Evolutionary conservation across 2,888 invertebrate genomes (phyloP).

Genomic region (Lepeophtheirus nordmannii): DNA sequence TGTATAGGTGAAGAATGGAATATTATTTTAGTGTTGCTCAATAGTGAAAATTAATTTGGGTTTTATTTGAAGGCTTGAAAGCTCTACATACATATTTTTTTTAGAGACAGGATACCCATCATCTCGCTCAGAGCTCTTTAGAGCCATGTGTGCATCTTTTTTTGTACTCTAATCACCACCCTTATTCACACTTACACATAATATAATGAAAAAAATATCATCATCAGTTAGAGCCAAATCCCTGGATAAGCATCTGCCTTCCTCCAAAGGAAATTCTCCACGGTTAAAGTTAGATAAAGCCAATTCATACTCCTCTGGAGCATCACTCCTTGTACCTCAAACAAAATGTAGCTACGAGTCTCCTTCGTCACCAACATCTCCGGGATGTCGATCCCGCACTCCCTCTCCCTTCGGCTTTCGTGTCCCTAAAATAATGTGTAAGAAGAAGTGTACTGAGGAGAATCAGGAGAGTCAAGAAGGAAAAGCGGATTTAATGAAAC

Average conservation of each 20-base stretch:
- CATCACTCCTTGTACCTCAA: not conserved
- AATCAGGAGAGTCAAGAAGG: not conserved
- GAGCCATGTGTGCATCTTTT: no score
- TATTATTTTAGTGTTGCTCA: no score
- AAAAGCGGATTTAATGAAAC: no score
- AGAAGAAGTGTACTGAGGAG: not conserved
- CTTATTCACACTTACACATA: no score
- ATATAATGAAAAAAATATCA: no score
- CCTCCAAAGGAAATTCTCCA: not conserved
- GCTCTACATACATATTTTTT: no score
- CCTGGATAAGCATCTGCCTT: not conserved
- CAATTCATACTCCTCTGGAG: not conserved
- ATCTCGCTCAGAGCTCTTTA: no score
- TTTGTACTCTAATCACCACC: no score
- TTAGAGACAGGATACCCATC: no score
- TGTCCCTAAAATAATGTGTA: conserved; percentile 3
- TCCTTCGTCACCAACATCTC: not conserved
- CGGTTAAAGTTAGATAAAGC: not conserved
- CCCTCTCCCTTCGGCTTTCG: not conserved
- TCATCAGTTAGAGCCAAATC: not conserved
- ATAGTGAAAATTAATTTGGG: no score
- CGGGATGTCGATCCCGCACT: not conserved
- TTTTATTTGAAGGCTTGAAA: no score
- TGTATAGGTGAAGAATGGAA: no score
- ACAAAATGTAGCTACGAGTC: not conserved